Conservation (phyloP, 2,113 vertebrate species). For the Laticauda colubrina region DNA sequence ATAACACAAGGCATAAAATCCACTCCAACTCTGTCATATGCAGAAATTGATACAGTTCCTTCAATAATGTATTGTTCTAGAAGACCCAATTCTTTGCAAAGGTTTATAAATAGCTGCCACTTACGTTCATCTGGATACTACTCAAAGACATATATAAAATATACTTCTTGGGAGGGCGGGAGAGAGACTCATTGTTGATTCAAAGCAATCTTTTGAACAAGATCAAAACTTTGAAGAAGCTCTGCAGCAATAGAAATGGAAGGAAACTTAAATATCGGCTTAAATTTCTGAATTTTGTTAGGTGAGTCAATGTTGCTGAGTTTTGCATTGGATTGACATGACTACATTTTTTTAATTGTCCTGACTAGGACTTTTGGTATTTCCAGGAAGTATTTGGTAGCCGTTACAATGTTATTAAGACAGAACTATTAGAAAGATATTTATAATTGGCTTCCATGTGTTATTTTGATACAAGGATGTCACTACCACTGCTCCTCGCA, state of each 20-base stretch:
- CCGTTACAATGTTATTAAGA: fast-evolving
- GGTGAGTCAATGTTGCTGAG: conserved; percentile 21
- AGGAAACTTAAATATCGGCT: neutral
- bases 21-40: neutral
- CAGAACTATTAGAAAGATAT: neutral
- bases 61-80: neutral
- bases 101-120: neutral
- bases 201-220: conserved; percentile 10
- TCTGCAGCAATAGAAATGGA: neutral
- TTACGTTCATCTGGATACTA: neutral
- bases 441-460: neutral
- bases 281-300: conserved; percentile 34
- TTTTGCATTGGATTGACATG: conserved; percentile 17
- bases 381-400: conserved; percentile 20
- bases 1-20: neutral
- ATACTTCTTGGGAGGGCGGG: neutral
- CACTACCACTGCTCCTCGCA: neutral
- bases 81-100: neutral
- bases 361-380: conserved; percentile 29
- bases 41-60: neutral
- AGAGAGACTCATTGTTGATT: neutral
- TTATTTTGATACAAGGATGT: conserved; percentile 14
- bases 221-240: neutral
- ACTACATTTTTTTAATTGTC: neutral
- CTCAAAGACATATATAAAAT: neutral